Conservation (phyloP, 1,140 invertebrate genomes). For the Neodiprion lecontei region DNA sequence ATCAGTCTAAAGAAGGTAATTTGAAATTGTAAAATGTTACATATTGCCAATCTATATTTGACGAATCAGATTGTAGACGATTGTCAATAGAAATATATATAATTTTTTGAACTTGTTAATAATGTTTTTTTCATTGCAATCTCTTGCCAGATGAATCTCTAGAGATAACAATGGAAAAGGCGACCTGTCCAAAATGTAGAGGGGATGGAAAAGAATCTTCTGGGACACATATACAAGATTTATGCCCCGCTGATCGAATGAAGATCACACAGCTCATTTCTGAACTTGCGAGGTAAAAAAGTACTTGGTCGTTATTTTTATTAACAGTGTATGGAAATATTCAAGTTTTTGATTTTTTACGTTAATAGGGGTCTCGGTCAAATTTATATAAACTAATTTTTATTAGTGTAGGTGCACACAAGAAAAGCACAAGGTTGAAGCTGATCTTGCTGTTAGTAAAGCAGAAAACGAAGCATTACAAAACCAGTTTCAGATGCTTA, state of each 20-base stretch:
- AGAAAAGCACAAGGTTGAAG: slow-evolving; percentile 34
- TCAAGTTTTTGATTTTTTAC: not conserved
- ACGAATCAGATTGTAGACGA: too few species aligned
- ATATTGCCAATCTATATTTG: too few species aligned
- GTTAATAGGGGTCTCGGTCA: not conserved
- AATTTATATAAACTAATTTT: not conserved
- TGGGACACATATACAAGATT: slow-evolving; percentile 41
- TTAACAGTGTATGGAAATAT: not conserved
- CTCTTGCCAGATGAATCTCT: slow-evolving; percentile 26
- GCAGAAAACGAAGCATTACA: slow-evolving; percentile 38
- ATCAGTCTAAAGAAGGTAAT: not conserved
- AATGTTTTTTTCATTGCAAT: not conserved
- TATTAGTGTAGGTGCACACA: slow-evolving; percentile 33
- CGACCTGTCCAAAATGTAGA: slow-evolving; percentile 36
- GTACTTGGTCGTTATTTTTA: not conserved
- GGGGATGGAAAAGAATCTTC: slow-evolving; percentile 26
- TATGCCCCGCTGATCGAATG: slow-evolving; percentile 42
- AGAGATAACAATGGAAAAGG: slow-evolving; percentile 29
- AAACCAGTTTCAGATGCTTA: slow-evolving; percentile 32
- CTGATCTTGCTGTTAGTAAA: slow-evolving; percentile 31
- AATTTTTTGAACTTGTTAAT: too few species aligned
- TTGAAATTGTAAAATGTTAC: too few species aligned
- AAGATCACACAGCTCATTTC: slow-evolving; percentile 41
- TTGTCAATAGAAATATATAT: too few species aligned
- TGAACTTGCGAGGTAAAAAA: slow-evolving; percentile 39